These are phyloP conservation scores for Enteromius fasciolatus DNA, from an alignment of 2,797 vertebrate genomes.

Conservation along the genomic window DNA sequence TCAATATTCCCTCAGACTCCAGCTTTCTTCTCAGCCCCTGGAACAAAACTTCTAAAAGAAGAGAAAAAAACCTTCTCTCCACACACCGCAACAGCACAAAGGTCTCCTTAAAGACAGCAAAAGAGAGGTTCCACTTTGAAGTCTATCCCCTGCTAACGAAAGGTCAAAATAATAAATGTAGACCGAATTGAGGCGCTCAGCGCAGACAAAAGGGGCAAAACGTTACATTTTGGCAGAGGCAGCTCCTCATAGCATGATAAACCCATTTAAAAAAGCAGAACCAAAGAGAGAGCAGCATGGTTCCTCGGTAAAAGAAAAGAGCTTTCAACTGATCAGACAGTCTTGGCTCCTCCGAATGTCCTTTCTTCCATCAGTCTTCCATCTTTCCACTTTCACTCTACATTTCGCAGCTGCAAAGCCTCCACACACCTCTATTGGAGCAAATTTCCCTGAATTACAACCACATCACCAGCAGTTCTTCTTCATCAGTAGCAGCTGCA, in stretches of 20 bases:
- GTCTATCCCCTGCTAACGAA: constrained; percentile 75
- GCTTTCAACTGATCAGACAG: constrained; percentile 79
- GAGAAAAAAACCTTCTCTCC: constrained; percentile 69
- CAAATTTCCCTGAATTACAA: constrained; percentile 65
- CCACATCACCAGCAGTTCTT: constrained; percentile 53
- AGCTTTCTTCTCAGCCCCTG: constrained; percentile 76
- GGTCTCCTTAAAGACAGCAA: constrained; percentile 71
- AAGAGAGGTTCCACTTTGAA: constrained; percentile 79
- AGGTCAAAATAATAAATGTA: constrained; percentile 95
- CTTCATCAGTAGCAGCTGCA: constrained; percentile 67
- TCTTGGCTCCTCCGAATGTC: constrained; percentile 74
- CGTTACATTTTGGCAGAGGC: constrained; percentile 83
- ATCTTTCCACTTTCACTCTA: constrained; percentile 55
- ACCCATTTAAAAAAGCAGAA: constrained; percentile 83
- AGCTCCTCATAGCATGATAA: constrained; percentile 85
- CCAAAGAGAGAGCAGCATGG: constrained; percentile 81
- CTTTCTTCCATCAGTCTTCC: constrained; percentile 63
- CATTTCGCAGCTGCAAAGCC: constrained; percentile 61
- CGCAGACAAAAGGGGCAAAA: constrained; percentile 82
- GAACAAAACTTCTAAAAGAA: constrained; percentile 78
- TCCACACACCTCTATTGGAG: constrained; percentile 48
- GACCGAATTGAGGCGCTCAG: constrained; percentile 83
- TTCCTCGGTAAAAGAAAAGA: constrained; percentile 74
- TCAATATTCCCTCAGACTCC: constrained; percentile 77
- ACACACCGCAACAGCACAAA: constrained; percentile 77